Evolutionary conservation across 2,113 vertebrate species (phyloP).

Genomic region (Pseudorasbora parva): DNA sequence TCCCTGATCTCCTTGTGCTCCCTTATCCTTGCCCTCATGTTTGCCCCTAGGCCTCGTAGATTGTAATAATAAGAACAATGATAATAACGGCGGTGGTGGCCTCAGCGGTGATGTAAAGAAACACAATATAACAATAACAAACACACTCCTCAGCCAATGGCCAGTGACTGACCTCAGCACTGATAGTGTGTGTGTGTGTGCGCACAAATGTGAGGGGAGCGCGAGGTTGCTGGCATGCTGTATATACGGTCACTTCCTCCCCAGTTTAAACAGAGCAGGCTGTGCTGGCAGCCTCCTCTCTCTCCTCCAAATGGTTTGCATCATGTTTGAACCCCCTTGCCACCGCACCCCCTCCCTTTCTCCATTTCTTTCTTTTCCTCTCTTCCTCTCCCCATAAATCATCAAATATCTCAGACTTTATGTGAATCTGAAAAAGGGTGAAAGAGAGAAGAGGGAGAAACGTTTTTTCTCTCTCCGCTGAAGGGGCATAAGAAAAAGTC

Average conservation of each 20-base stretch:
- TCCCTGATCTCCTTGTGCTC: conserved; percentile 71
- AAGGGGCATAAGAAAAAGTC: conserved; percentile 71
- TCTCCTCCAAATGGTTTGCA: conserved; percentile 98
- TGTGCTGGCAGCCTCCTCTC: conserved; percentile 96
- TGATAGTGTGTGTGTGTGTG: conserved; percentile 48
- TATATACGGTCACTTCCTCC: conserved; percentile 99
- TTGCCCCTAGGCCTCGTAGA: conserved; percentile 68
- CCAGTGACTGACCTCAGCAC: conserved; percentile 83
- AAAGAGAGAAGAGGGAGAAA: conserved; percentile 53
- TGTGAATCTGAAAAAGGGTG: conserved; percentile 68
- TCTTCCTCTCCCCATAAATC: conserved; percentile 83
- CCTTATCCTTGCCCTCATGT: conserved; percentile 69
- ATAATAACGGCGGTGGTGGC: conserved; percentile 77
- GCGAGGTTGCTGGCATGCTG: conserved; percentile 94
- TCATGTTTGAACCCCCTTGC: conserved; percentile 93
- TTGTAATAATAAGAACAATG: conserved; percentile 82
- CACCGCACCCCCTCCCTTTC: conserved; percentile 70
- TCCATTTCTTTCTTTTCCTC: conserved; percentile 62
- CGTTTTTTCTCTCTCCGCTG: conserved; percentile 63
- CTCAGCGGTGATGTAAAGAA: conserved; percentile 79
- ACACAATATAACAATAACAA: conserved; percentile 83
- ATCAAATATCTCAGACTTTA: conserved; percentile 80
- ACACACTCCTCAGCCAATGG: conserved; percentile 75
- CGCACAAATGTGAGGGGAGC: conserved; percentile 63
- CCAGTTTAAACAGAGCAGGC: conserved; percentile 99